Conservation (phyloP, 2,888 invertebrate species). For the Brenthis ino region DNA sequence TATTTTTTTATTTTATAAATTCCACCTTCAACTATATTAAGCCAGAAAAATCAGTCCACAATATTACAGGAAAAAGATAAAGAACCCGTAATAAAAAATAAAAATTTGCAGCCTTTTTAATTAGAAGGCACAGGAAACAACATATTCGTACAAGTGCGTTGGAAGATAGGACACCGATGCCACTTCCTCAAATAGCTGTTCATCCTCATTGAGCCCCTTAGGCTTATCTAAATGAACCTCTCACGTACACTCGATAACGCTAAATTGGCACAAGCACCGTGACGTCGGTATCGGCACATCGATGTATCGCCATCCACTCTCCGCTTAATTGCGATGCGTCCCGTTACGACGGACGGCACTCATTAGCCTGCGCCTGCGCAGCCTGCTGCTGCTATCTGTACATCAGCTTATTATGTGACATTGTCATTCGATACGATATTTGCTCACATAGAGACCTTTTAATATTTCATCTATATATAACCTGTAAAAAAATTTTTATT, state of each 20-base stretch:
- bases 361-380: slow-evolving; percentile 30
- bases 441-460: too few species aligned
- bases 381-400: not conserved
- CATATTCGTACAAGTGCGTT: too few species aligned
- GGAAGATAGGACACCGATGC: not conserved
- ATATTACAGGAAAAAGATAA: too few species aligned
- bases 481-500: too few species aligned
- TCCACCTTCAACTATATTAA: too few species aligned
- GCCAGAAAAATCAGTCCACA: too few species aligned
- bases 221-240: slow-evolving; percentile 57
- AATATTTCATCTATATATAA: too few species aligned
- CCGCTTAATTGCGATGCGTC: slow-evolving; percentile 51
- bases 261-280: slow-evolving; percentile 50
- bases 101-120: too few species aligned
- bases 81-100: too few species aligned
- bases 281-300: slow-evolving; percentile 43
- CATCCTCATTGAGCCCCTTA: slow-evolving; percentile 17
- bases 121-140: too few species aligned
- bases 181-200: slow-evolving; percentile 2
- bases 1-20: too few species aligned
- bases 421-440: too few species aligned
- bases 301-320: slow-evolving; percentile 40
- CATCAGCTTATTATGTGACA: not conserved
- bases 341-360: slow-evolving; percentile 39
- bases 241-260: slow-evolving; percentile 54